Base-by-base conservation (phyloP, 2,113 vertebrate species). In the Heterochromis multidens region DNA sequence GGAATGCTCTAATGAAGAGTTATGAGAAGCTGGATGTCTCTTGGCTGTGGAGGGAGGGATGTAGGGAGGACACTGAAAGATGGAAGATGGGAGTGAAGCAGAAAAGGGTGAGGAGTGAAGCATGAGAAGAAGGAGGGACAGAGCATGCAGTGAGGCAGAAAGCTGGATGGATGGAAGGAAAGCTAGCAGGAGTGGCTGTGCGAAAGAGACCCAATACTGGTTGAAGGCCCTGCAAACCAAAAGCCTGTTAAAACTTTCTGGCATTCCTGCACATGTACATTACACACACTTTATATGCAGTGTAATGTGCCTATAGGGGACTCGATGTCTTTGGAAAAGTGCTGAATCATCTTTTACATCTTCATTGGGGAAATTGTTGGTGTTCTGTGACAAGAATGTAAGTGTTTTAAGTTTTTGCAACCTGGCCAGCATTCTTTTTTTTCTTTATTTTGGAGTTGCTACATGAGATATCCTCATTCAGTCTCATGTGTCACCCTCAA, bases 1-100 rank as follows among this genome's bases (percentile, higher is more conserved):
- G 87, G 87, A 93, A 93, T 89, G 88, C 83, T 91, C 89, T 95
- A 95, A 94, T 95, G 93, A 95, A 95, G 95, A 95, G 91, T 95
- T 96, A 95, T 91, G 94, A 94, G 91, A 77, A 89, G 86, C 92
- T 87, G 81, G 86, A 94, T 93, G 90, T 89, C 88, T 94, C 82
- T 90, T 94, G 93, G 94, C 94, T 92, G 84, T 43, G 58, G 88
- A 84, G 80, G 88, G 91, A 83, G 82, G 49, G 87, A 91, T 85
- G 54, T 74, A 72, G 90, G 87, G 81, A 83, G 86, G 77, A 83
- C 61, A 76, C 57, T 54, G 65, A 29, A 72, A 84, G 83, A 85
- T 79, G 43, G 86, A 86, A 74, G 72, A 87, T 54, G 81, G 77
- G 61, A 82, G 85, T 35, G 65, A 77, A 56, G 77, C 43, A 79